phyloP scores from a whole-genome alignment of 2,888 invertebrate species.

The Synergus japonicus region DNA sequence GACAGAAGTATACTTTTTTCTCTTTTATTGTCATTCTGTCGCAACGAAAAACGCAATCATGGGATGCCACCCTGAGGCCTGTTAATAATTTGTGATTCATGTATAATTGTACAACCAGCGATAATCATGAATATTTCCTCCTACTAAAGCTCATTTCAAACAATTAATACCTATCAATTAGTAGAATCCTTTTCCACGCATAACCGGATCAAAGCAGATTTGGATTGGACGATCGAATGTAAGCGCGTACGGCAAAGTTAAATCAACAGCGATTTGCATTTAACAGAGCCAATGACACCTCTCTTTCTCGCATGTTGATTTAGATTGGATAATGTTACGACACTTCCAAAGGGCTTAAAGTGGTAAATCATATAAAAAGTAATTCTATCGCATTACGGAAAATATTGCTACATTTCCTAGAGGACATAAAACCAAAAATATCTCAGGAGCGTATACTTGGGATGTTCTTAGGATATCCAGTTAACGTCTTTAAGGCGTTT shows the following conservation, averaged over 20 bases:
- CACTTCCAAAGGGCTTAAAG: constrained; percentile 55
- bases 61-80: too few relatives aligned
- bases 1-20: too few relatives aligned
- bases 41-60: too few relatives aligned
- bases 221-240: constrained; percentile 55
- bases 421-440: too few relatives aligned
- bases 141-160: neutral
- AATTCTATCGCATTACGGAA: neutral
- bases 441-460: too few relatives aligned
- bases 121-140: neutral
- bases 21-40: too few relatives aligned
- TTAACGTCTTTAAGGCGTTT: too few relatives aligned
- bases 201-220: constrained; percentile 59
- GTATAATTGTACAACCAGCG: neutral
- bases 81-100: neutral
- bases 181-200: constrained; percentile 47
- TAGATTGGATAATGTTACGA: constrained; percentile 59
- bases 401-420: neutral
- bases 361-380: neutral
- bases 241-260: constrained; percentile 55
- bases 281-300: constrained; percentile 65
- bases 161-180: neutral
- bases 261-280: constrained; percentile 63
- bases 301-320: constrained; percentile 53
- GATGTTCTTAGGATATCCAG: too few relatives aligned